Evolutionary conservation across 1,140 invertebrate genomes (phyloP), one percentile per base, ranked within the genome.

Genomic region (Globodera rostochiensis): DNA sequence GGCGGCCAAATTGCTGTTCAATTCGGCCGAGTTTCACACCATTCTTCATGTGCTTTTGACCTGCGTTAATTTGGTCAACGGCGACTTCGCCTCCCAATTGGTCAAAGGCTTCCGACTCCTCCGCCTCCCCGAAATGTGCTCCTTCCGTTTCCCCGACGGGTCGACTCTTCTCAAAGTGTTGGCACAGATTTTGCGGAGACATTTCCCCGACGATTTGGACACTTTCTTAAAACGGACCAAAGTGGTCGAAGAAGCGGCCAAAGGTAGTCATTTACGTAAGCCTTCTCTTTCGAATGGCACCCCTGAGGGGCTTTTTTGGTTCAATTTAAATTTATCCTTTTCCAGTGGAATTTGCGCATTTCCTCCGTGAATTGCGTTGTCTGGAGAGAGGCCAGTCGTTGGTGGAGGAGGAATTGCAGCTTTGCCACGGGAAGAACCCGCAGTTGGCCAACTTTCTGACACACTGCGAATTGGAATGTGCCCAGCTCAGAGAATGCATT

Each of bases 21-120:
- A 84, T 73, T 84, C 83, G 8, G 80, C 83, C 19, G 85, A 84
- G 69, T 84, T 84, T n/a, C 83, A 85, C 47, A 85, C 75, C 8
- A 13, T 84, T 74, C 50, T 84, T 6, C 83, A 84, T 19, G 57
- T 84, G 67, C 66, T 84, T 50, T 75, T 84, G 57, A 81, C 69
- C 60, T 84, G 57, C 25, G 50, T 46, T 19, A 84, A 84, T 79
- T 50, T 84, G 57, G 60, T 85, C n/a, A 84, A 71, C 70, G 83
- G 83, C 49, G 83, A 84, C 53, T 76, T 85, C 50, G 78, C 79
- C 60, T 9, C 46, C 45, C 53, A 85, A 74, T 53, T 84, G 25
- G 53, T 84, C 47, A 49, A 82, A 71, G 83, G 85, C 36, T 84
- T 84, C 69, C 79, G 84, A 6, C 49, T 64, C 19, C 85, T 75